Percentiles rank a stretch among this genome's conserved stretches.
phyloP scores from a whole-genome alignment of 2,797 vertebrate species.

The Oreochromis grahami region DNA sequence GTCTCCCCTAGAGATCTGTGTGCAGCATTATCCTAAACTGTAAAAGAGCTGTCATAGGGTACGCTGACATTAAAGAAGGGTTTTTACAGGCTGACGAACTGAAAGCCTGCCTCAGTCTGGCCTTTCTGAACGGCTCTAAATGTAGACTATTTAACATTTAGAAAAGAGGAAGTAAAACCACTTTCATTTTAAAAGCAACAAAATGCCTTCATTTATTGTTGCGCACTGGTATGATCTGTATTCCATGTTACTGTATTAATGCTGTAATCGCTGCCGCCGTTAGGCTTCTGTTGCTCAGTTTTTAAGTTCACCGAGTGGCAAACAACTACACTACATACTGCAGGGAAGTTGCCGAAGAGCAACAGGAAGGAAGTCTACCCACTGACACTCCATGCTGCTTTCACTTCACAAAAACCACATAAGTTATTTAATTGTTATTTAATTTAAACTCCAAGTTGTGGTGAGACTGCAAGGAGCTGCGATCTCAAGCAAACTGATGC shows the following conservation, averaged over 20 bases:
- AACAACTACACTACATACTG: not conserved
- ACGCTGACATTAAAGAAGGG: not conserved
- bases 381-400: slow-evolving; percentile 13
- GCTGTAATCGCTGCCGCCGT: fast-evolving
- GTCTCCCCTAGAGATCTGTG: not conserved
- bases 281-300: not conserved
- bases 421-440: not conserved
- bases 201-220: not conserved
- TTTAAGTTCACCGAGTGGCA: not conserved
- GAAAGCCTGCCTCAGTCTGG: not conserved
- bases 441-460: not conserved
- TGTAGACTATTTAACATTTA: not conserved
- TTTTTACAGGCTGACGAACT: not conserved
- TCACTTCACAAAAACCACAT: slow-evolving; percentile 36
- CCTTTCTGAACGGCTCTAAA: not conserved
- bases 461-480: not conserved
- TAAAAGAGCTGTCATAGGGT: fast-evolving
- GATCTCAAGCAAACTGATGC: not conserved
- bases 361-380: slow-evolving; percentile 40
- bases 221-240: not conserved
- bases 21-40: not conserved
- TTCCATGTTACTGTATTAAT: not conserved
- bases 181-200: not conserved
- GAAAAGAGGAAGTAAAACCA: not conserved
- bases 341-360: not conserved